Base-by-base conservation (phyloP, 2,888 invertebrate genomes). In the Bombylius major region DNA sequence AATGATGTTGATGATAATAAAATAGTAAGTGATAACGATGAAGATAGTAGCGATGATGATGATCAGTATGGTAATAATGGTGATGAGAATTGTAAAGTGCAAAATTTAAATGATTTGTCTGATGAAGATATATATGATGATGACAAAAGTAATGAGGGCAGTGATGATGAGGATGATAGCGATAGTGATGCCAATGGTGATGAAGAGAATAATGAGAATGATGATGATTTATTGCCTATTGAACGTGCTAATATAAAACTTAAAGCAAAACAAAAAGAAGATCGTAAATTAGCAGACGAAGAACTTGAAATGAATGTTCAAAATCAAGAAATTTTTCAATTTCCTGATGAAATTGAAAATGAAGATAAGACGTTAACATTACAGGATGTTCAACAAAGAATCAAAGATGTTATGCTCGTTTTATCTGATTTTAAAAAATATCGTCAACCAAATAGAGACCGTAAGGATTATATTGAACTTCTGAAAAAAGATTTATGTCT, bases 381-480 rank as follows among this genome's bases (percentile, higher is more conserved):
- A 31, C 86, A 89, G 69, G 87, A 92, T 62, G 81, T 96, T 1
- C 88, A 90, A 70, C 89, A 92, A 69, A 79, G 96, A 64, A 94
- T 97, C 57, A 86, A 89, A 64, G 96, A 97, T 73, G 80, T 88
- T 48, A 77, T 88, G 9, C 77, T 82, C 61, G 89, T 93, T 5
- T 76, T 95, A 46, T 80, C 84, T 9, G 89, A 94, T 71, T 94
- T 94, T 64, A 83, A 77, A 61, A 82, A 76, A 58, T 73, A 84
- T 47, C 80, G 87, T 53, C 83, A 87, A 63, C 76, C 78, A 11
- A 79, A 79, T 4, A 84, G 87, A 65, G 81, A 84, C 4, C 80
- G 97, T 42, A 77, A 80, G 57, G 95, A 96, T 62, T 97, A 98
- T 69, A 71, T 88, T 14, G 81, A 84, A 0, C 77, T 93, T 52